Base-by-base conservation (phyloP, 2,797 vertebrate species). In the Echiichthys vipera region DNA sequence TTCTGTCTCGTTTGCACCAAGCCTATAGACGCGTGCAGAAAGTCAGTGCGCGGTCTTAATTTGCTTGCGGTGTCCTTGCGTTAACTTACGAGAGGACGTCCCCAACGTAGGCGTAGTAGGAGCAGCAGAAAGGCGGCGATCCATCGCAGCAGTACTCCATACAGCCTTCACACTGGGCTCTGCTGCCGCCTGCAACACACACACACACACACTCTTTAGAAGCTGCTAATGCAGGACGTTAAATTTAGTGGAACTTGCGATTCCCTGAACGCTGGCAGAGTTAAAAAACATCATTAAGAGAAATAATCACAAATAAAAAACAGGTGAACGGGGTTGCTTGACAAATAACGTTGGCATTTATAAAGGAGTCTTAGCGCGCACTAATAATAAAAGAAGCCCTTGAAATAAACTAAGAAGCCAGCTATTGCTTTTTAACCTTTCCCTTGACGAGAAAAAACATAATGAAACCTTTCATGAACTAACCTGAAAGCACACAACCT, bases 61-160 rank as follows among this genome's bases (percentile, higher is more conserved):
- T 14, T 15, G 1, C 14, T 20, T 27, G n/a, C 10, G 2, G 53
- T 42, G 25, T 53, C n/a, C 13, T 5, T 17, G 29, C 0, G 12
- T 55, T 3, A 22, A 97, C 96, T 96, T 92, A 99, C 95, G 95
- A 98, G 65, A 97, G 95, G 64, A 98, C 95, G 32, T 97, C 97
- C 37, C 96, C 96, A 49, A 97, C 95, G 2, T 97, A 98, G 81
- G 96, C 95, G 5, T 97, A 97, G 94, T 98, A 98, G 5, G 96
- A 98, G 83, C 96, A 97, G 87, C 96, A 98, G 92, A 97, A 98
- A 43, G 96, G 95, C 0, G 96, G 87, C 13, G 93, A 93, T 57
- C 96, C 96, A 72, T 96, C 96, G 12, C 97, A 99, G 93, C 97
- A 99, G 82, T 98, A 98, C 78, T 96, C 95, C 7, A 94, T 79